Evolutionary conservation across 2,888 invertebrate species (phyloP), one percentile per base, ranked within the genome.

Genomic region (Drosophila ezoana): DNA sequence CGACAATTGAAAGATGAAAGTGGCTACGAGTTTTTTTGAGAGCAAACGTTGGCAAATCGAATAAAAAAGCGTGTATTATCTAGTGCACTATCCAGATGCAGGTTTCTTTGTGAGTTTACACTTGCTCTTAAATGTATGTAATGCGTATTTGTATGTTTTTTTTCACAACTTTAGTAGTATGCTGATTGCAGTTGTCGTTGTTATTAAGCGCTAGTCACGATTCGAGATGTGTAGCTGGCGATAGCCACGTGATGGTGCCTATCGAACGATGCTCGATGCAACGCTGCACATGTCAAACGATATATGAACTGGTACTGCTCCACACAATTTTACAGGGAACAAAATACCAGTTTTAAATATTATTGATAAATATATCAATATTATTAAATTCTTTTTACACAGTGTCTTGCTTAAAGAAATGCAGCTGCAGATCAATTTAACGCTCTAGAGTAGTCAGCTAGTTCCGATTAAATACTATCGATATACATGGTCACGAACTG

Each of bases 141-240:
- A 41, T 87, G 79, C 63, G 85, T 84, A 77, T 84, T 72, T 71
- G 14, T 38, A 62, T 72, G 67, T 65, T 87, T 83, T 87, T 83
- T 63, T 66, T 69, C 71, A 57, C 68, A 51, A 75, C 57, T 61
- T 81, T 87, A 80, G 78, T 64, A 51, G 56, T 56, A 54, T 78
- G 69, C 61, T 65, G 61, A 71, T 62, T 79, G 75, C 69, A 67
- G 77, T 85, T 74, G 78, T 85, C 79, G 80, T 88, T 79, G 84
- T 86, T 76, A 78, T 79, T 78, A 90, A 90, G 83, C 90, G 91
- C 90, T 88, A 92, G 92, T 91, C 92, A 92, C 92, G 87, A 79
- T 81, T 88, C 90, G 81, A 70, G 82, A 72, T 77, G 74, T 81
- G 78, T n/a, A 10, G 6, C 23, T 20, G 37, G 14, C 73, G 71